A percentile compares a stretch with the other conserved stretches of the same genome.
phyloP scores from a whole-genome alignment of 2,113 vertebrate genomes.

The Spheniscus mendiculus region DNA sequence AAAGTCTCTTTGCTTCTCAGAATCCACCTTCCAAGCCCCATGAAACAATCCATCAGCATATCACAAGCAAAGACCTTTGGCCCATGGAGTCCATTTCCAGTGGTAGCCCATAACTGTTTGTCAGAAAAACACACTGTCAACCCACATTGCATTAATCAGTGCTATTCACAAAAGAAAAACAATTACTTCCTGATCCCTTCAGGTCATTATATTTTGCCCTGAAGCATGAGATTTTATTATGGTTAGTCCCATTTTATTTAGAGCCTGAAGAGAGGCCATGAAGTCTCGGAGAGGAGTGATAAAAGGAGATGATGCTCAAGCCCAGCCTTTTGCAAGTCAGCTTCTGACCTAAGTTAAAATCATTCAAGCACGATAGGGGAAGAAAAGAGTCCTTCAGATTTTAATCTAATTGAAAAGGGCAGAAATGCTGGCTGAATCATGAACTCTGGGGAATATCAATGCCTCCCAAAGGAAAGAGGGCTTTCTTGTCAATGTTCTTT shows the following conservation, averaged over 20 bases:
- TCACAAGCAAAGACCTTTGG: not conserved
- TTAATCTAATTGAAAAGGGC: conserved; percentile 31
- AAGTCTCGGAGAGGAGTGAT: conserved; percentile 1
- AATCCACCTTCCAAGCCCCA: not conserved
- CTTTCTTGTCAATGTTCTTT: conserved; percentile 17
- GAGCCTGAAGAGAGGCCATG: not conserved
- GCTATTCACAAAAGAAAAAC: not conserved
- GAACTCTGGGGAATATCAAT: not conserved
- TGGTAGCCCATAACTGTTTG: not conserved
- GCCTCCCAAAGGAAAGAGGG: not conserved
- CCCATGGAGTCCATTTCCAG: not conserved
- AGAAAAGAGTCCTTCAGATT: not conserved
- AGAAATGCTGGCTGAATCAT: conserved; percentile 27
- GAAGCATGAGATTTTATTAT: conserved; percentile 40
- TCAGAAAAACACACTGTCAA: not conserved
- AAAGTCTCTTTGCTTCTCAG: not conserved
- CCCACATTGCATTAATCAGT: not conserved
- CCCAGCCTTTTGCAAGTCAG: conserved; percentile 41
- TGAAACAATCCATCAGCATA: rapidly evolving
- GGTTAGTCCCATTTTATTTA: conserved; percentile 26
- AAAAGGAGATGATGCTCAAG: conserved; percentile 2
- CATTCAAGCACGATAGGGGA: not conserved
- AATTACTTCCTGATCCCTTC: not conserved
- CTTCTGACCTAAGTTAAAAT: conserved; percentile 38
- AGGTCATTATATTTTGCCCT: conserved; percentile 38